Evolutionary conservation across 2,888 invertebrate genomes (phyloP).

Genomic region (Odontocolon sp.): DNA sequence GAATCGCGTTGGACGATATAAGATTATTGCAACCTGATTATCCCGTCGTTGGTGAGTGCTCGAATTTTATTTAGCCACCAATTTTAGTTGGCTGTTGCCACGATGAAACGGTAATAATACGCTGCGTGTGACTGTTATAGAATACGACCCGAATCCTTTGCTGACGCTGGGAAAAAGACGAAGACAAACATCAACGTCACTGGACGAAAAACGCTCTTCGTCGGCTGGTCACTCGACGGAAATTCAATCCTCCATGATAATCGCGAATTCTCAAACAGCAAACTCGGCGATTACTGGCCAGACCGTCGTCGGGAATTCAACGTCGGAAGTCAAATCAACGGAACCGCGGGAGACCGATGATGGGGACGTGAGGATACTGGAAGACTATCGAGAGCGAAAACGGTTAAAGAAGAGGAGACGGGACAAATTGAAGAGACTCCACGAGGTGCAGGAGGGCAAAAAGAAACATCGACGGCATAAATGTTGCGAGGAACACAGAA

Average conservation of each 20-base stretch:
- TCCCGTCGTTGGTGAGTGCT: slow-evolving; percentile 89
- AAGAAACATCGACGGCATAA: slow-evolving; percentile 88
- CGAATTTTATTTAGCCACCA: neutral
- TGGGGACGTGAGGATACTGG: slow-evolving; percentile 78
- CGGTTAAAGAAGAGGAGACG: slow-evolving; percentile 87
- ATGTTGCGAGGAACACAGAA: slow-evolving; percentile 87
- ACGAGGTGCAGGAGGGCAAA: slow-evolving; percentile 81
- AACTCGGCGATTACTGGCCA: slow-evolving; percentile 56
- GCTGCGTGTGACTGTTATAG: slow-evolving; percentile 81
- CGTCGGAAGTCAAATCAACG: slow-evolving; percentile 60
- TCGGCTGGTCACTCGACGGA: slow-evolving; percentile 48
- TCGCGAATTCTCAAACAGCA: slow-evolving; percentile 60
- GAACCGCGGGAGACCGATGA: slow-evolving; percentile 68
- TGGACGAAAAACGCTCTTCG: slow-evolving; percentile 82
- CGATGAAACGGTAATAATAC: neutral
- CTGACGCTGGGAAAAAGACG: slow-evolving; percentile 89
- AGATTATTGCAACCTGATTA: slow-evolving; percentile 94
- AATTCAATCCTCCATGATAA: slow-evolving; percentile 56
- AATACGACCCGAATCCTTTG: slow-evolving; percentile 91
- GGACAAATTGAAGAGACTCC: slow-evolving; percentile 82
- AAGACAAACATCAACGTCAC: slow-evolving; percentile 86
- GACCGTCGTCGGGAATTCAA: slow-evolving; percentile 37
- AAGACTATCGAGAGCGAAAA: slow-evolving; percentile 84
- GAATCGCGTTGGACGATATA: slow-evolving; percentile 94
- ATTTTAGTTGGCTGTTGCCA: neutral